Percentiles rank a stretch among this genome's conserved stretches.
Conservation (phyloP, 2,797 vertebrate genomes). For the Danionella dracula region DNA sequence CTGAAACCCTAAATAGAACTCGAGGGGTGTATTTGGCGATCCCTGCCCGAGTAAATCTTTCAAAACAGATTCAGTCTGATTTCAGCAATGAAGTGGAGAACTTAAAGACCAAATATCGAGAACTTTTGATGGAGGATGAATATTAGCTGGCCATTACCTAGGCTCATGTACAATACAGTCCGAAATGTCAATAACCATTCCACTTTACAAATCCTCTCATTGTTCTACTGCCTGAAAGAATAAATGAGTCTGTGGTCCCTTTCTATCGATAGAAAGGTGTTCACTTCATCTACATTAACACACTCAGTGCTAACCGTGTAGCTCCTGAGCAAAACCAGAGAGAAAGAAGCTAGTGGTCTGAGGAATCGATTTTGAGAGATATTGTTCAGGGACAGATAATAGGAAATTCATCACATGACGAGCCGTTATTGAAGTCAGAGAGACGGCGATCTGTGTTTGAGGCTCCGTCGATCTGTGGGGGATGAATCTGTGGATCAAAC, state of each 20-base stretch:
- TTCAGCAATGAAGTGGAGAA: too few relatives aligned
- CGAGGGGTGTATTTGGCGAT: too few relatives aligned
- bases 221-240: background rate
- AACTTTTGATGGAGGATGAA: too few relatives aligned
- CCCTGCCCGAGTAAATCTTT: too few relatives aligned
- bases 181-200: background rate
- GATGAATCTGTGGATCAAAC: conserved; percentile 9
- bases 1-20: too few relatives aligned
- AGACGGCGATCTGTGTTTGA: conserved; percentile 7
- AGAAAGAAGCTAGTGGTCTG: conserved; percentile 15
- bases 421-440: conserved; percentile 22
- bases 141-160: too few relatives aligned
- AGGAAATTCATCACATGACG: conserved; percentile 11
- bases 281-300: conserved; percentile 1
- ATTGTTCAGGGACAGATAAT: conserved; percentile 13
- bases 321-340: background rate
- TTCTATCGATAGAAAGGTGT: background rate
- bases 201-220: background rate
- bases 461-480: background rate
- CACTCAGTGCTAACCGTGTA: background rate
- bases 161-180: too few relatives aligned
- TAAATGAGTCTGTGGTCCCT: background rate
- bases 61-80: too few relatives aligned
- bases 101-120: too few relatives aligned
- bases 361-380: conserved; percentile 21